Percentiles rank a stretch among this genome's conserved stretches.
Evolutionary conservation across 2,797 vertebrate genomes (phyloP).

Genomic region (Lophius americanus): DNA sequence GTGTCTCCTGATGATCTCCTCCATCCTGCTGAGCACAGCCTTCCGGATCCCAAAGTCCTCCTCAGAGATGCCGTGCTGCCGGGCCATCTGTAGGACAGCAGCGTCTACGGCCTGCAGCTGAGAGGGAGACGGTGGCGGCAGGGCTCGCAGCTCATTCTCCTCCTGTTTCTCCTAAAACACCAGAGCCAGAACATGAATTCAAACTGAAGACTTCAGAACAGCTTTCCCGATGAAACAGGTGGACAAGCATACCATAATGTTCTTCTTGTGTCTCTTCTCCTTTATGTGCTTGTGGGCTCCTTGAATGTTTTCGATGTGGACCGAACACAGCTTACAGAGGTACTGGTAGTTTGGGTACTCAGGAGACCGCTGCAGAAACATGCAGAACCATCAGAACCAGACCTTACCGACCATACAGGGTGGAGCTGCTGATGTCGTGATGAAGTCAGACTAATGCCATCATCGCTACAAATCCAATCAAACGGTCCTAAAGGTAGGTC

Average conservation of each 20-base stretch:
- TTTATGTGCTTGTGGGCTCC: conserved; percentile 99
- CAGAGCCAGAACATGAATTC: neutral
- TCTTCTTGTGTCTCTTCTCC: conserved; percentile 99
- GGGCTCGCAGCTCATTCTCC: conserved; percentile 92
- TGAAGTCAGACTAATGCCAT: neutral
- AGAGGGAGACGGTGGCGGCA: conserved; percentile 86
- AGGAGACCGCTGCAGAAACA: conserved; percentile 87
- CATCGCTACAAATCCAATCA: neutral
- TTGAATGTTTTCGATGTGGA: conserved; percentile 98
- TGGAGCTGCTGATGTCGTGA: neutral
- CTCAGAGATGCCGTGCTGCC: conserved; percentile 91
- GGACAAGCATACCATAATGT: conserved; percentile 84
- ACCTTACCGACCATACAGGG: neutral
- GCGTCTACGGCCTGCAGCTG: conserved; percentile 90
- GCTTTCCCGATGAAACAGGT: too few relatives aligned
- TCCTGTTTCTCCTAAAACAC: conserved; percentile 92
- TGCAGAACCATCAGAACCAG: conserved; percentile 7
- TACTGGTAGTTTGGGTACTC: conserved; percentile 97
- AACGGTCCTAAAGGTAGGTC: neutral
- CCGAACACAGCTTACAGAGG: conserved; percentile 96
- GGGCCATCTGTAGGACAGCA: conserved; percentile 85
- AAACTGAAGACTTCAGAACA: neutral
- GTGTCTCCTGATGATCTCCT: conserved; percentile 86
- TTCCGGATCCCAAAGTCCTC: conserved; percentile 88
- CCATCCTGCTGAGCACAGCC: conserved; percentile 89